Base-by-base conservation (phyloP, 2,888 invertebrate genomes). In the Fabriciana adippe region DNA sequence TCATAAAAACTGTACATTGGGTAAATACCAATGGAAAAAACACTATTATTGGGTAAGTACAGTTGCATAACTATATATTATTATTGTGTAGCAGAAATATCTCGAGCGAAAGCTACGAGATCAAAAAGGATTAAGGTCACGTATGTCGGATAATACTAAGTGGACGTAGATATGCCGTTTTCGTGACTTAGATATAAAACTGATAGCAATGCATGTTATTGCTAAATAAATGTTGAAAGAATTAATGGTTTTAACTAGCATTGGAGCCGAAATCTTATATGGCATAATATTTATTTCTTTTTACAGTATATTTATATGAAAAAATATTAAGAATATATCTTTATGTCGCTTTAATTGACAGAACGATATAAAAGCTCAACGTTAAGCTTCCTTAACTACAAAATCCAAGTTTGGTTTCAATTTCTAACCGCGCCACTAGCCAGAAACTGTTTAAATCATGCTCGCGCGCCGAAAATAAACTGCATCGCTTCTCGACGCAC, bases 391-490 rank as follows among this genome's bases (percentile, higher is more conserved):
- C 81, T 79, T 71, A 63, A 73, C 74, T 76, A 81, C 79, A 80
- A 79, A 18, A 83, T 83, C 80, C 80, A 73, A 72, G 75, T 84
- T 82, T 78, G 81, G 82, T 78, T 88, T 81, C 79, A 82, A 83
- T 85, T 79, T 79, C 83, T 77, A 81, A 79, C 74, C 69, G 77
- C 78, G 77, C 81, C 78, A 84, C 50, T 50, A 16, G 2, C 16
- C 11, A 59, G 79, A 83, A 85, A 84, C 85, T 85, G 88, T 86
- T 88, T 90, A 89, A 90, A 90, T 89, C 89, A 88, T 87, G 85
- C 87, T 84, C 85, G 73, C 78, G 81, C 80, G 81, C 89, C 85
- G 75, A 88, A 92, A 92, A 92, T 92, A 92, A 85, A 87, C 87
- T 79, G 83, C 84, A 78, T 82, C 80, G 89, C 88, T 87, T 88